These are phyloP conservation scores for Odontocolon sp. DNA, from an alignment of 2,888 invertebrate genomes.

Conservation along the genomic window DNA sequence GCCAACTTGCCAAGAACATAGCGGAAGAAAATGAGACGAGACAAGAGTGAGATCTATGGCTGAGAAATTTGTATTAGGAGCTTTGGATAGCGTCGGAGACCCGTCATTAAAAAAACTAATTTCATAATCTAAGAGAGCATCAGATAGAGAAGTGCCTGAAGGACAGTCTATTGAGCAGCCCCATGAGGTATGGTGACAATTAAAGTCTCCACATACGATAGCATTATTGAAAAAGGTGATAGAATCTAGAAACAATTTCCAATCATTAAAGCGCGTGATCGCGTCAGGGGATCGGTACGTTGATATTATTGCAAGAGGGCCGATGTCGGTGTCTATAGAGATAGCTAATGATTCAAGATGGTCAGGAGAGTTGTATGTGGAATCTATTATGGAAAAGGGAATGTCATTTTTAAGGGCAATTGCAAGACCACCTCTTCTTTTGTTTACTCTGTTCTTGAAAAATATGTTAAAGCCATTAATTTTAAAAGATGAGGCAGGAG, in stretches of 20 bases:
- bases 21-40: not conserved
- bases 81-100: not conserved
- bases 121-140: not conserved
- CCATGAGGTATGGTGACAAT: conserved; percentile 16
- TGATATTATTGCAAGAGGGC: not conserved
- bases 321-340: not conserved
- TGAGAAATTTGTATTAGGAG: not conserved
- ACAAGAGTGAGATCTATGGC: not conserved
- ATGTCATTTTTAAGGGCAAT: not conserved
- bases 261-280: not conserved
- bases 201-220: not conserved
- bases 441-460: not conserved
- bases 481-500: not conserved
- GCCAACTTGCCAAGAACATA: not conserved
- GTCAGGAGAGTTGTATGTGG: not conserved
- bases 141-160: not conserved
- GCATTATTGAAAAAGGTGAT: not conserved
- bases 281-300: not conserved
- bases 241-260: not conserved
- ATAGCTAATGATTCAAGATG: not conserved
- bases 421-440: not conserved
- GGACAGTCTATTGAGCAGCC: not conserved
- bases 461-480: not conserved
- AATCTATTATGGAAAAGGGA: not conserved
- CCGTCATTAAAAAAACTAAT: not conserved